Evolutionary conservation across 2,797 vertebrate genomes (phyloP).

Genomic region (Pagetopsis macropterus): DNA sequence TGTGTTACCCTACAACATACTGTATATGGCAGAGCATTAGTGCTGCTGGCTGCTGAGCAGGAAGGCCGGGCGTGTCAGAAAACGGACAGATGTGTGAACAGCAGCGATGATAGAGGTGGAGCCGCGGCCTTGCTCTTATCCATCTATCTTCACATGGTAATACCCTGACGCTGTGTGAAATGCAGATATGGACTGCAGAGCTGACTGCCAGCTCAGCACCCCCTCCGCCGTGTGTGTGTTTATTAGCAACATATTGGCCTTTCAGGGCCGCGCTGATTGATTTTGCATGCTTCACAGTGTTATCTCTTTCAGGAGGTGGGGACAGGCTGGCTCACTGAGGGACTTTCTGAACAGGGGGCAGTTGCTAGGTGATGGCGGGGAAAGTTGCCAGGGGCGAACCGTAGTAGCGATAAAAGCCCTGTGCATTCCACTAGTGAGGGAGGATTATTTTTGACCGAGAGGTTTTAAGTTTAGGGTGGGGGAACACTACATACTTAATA

Average conservation of each 20-base stretch:
- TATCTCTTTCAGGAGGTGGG: constrained; percentile 31
- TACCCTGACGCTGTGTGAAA: constrained; percentile 45
- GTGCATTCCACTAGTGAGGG: constrained; percentile 12
- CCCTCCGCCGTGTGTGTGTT: constrained; percentile 48
- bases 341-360: constrained; percentile 12
- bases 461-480: constrained; percentile 21
- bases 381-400: constrained; percentile 29
- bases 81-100: constrained; percentile 43
- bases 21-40: constrained; percentile 9
- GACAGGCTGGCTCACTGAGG: constrained; percentile 13
- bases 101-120: constrained; percentile 42
- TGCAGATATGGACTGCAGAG: constrained; percentile 31
- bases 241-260: constrained; percentile 80
- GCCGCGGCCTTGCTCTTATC: constrained; percentile 31
- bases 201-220: constrained; percentile 18
- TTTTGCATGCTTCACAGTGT: constrained; percentile 77
- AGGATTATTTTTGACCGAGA: constrained; percentile 11
- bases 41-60: constrained; percentile 38
- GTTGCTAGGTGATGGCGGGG: constrained; percentile 67
- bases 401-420: constrained; percentile 37
- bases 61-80: constrained; percentile 28
- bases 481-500: constrained; percentile 19
- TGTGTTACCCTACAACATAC: constrained; percentile 26
- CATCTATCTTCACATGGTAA: constrained; percentile 61
- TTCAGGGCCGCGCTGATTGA: constrained; percentile 81